These are phyloP conservation scores for Drosophila tani DNA, from an alignment of 1,140 invertebrate species.

Conservation along the genomic window DNA sequence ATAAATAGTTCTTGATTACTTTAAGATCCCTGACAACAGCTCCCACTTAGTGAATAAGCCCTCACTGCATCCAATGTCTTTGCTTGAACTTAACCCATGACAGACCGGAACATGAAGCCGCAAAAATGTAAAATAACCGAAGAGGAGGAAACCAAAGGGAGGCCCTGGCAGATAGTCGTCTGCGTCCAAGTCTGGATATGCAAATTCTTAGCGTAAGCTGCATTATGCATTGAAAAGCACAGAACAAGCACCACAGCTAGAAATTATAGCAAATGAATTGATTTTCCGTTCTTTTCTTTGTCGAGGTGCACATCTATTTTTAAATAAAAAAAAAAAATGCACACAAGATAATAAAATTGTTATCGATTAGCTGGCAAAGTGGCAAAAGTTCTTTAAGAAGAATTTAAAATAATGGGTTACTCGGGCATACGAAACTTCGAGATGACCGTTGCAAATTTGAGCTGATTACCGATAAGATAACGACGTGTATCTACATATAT, in stretches of 20 bases:
- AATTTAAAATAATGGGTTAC: background rate
- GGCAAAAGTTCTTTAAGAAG: conserved; percentile 30
- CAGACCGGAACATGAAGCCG: conserved; percentile 37
- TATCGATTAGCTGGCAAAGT: conserved; percentile 24
- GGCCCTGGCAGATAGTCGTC: conserved; percentile 24
- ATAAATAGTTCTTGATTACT: background rate
- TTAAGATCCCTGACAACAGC: background rate
- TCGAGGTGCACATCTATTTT: conserved; percentile 42
- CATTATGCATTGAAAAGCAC: conserved; percentile 48
- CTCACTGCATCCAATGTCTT: conserved; percentile 1
- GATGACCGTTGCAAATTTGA: background rate
- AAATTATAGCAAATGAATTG: conserved; percentile 58
- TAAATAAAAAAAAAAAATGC: conserved; percentile 43
- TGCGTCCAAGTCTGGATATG: conserved; percentile 53
- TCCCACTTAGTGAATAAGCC: conserved; percentile 1
- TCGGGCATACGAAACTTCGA: background rate
- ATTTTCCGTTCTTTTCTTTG: conserved; percentile 29
- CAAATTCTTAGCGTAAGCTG: conserved; percentile 64
- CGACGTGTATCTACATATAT: background rate
- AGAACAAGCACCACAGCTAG: conserved; percentile 1
- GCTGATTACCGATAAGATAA: conserved; percentile 29
- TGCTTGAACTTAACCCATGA: conserved; percentile 54
- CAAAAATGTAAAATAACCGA: conserved; percentile 42
- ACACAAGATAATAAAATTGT: conserved; percentile 47
- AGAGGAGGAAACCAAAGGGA: conserved; percentile 16